Percentiles rank a stretch among this genome's conserved stretches.
Evolutionary conservation across 2,797 vertebrate species (phyloP).

Genomic region (Sternarchorhynchus goeldii): DNA sequence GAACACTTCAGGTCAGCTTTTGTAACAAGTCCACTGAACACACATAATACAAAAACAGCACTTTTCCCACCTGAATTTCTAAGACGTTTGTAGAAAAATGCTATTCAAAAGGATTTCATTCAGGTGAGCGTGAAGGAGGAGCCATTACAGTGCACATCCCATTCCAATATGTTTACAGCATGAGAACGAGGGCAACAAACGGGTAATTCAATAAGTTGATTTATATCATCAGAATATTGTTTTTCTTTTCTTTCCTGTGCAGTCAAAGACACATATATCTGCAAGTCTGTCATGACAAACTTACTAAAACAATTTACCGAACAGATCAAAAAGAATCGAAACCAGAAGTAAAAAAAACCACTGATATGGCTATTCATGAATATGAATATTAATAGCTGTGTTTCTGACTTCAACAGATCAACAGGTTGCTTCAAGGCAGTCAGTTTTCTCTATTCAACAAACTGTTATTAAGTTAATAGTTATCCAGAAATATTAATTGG

Average conservation of each 20-base stretch:
- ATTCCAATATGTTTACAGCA: not conserved
- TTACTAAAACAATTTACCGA: not conserved
- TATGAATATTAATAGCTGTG: no score
- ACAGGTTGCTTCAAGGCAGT: no score
- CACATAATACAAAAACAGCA: constrained; percentile 55
- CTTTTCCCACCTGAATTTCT: not conserved
- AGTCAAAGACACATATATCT: not conserved
- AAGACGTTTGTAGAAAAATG: not conserved
- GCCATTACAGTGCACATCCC: not conserved
- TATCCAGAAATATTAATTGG: not conserved
- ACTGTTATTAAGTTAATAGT: not conserved
- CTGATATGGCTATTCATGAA: no score
- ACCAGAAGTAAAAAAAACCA: not conserved
- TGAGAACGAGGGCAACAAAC: not conserved
- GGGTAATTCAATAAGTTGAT: not conserved
- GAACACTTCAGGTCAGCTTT: constrained; percentile 39
- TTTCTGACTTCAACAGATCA: no score
- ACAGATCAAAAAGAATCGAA: not conserved
- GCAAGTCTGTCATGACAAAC: not conserved
- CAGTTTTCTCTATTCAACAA: not conserved
- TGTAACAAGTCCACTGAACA: constrained; percentile 26
- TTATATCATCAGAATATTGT: no score
- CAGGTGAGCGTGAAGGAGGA: not conserved
- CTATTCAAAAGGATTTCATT: not conserved
- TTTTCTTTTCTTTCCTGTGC: not conserved